phyloP scores from a whole-genome alignment of 2,888 invertebrate species.

The Hemicrepidius hirtus region DNA sequence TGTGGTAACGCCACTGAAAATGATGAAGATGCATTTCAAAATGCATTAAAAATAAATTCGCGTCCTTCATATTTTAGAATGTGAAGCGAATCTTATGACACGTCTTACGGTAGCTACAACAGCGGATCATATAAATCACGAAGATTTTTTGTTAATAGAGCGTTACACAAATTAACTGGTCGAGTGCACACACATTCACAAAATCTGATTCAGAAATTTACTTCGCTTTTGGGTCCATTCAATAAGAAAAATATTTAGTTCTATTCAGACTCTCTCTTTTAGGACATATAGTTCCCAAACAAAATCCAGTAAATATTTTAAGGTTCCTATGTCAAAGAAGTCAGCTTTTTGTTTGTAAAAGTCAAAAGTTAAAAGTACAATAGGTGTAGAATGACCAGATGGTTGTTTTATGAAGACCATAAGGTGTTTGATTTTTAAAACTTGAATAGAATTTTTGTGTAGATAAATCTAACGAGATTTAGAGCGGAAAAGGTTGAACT shows the following conservation, averaged over 20 bases:
- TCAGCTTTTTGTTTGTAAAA: conserved; percentile 35
- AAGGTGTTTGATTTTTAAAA: neutral
- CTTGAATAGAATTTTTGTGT: neutral
- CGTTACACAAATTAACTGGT: conserved; percentile 41
- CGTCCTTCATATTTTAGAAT: neutral
- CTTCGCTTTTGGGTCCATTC: conserved; percentile 44
- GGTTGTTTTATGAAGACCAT: neutral
- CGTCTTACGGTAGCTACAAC: conserved; percentile 42
- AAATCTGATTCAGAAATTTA: conserved; percentile 42
- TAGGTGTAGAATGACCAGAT: conserved; percentile 28
- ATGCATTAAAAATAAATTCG: neutral
- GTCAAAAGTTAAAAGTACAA: conserved; percentile 27
- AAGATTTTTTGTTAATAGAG: conserved; percentile 38
- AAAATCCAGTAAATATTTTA: conserved; percentile 40
- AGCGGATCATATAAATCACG: conserved; percentile 39
- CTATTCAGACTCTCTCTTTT: conserved; percentile 15
- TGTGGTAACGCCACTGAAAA: neutral
- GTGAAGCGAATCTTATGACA: conserved; percentile 35
- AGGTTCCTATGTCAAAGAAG: conserved; percentile 19
- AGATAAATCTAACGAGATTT: neutral
- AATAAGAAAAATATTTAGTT: conserved; percentile 40
- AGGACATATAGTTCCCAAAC: conserved; percentile 9
- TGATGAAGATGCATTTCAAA: neutral
- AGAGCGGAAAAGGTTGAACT: no score
- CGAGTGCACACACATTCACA: conserved; percentile 42